These are phyloP conservation scores for Tetheella fluctuosa DNA, from an alignment of 2,888 invertebrate species.

Conservation along the genomic window DNA sequence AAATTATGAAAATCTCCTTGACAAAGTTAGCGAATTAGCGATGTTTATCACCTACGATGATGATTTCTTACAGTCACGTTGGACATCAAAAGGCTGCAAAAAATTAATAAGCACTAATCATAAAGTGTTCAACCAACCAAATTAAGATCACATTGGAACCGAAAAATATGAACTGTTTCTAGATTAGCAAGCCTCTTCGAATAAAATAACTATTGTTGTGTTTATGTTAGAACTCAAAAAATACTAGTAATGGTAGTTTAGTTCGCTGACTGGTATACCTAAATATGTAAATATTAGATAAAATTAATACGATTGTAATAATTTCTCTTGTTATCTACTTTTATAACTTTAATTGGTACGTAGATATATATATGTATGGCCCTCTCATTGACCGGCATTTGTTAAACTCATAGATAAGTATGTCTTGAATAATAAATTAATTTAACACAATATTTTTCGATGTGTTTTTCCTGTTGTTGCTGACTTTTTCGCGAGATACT, in stretches of 20 bases:
- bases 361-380: not conserved
- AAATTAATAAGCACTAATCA: too few relatives aligned
- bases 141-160: not conserved
- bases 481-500: too few relatives aligned
- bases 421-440: not conserved
- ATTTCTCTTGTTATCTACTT: constrained; percentile 1
- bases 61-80: too few relatives aligned
- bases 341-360: not conserved
- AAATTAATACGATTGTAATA: not conserved
- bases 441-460: not conserved
- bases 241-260: not conserved
- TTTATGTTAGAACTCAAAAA: too few relatives aligned
- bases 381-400: not conserved
- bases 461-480: not conserved
- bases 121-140: too few relatives aligned
- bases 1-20: too few relatives aligned
- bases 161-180: not conserved
- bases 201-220: not conserved
- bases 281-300: not conserved
- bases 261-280: not conserved
- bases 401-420: not conserved
- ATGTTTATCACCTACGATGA: too few relatives aligned
- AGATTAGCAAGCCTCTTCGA: not conserved
- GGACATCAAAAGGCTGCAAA: too few relatives aligned
- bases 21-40: too few relatives aligned